These are phyloP conservation scores for Electrophaes corylata DNA, from an alignment of 2,888 invertebrate species.

Conservation along the genomic window DNA sequence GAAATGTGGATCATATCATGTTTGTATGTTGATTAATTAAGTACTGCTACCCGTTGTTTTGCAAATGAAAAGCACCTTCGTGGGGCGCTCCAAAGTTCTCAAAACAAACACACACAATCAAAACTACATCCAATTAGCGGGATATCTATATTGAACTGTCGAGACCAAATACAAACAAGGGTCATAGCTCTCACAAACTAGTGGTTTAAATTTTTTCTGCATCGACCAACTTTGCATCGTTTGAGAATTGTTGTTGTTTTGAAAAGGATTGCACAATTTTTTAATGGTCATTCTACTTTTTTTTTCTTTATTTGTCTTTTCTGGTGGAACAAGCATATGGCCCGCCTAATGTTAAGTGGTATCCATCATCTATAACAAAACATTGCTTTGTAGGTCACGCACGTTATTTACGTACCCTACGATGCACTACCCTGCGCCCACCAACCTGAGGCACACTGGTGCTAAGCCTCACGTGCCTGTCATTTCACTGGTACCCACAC, in stretches of 20 bases:
- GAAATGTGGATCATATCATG: not conserved
- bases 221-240: constrained; percentile 12
- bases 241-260: constrained; percentile 10
- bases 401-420: too few species aligned
- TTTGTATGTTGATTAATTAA: not conserved
- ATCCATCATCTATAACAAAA: too few species aligned
- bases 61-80: not conserved
- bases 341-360: too few species aligned
- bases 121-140: constrained; percentile 51
- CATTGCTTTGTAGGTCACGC: too few species aligned
- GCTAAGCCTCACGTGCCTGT: too few species aligned
- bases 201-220: constrained; percentile 14
- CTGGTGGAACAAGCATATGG: too few species aligned
- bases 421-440: too few species aligned
- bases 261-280: not conserved
- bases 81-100: constrained; percentile 31
- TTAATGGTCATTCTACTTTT: not conserved
- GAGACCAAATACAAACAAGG: constrained; percentile 24
- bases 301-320: too few species aligned
- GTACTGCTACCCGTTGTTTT: not conserved
- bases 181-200: not conserved
- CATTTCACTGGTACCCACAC: too few species aligned
- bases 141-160: constrained; percentile 40
- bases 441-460: too few species aligned
- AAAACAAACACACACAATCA: constrained; percentile 42